phyloP scores from a whole-genome alignment of 2,888 invertebrate species.

The Coelopa pilipes region DNA sequence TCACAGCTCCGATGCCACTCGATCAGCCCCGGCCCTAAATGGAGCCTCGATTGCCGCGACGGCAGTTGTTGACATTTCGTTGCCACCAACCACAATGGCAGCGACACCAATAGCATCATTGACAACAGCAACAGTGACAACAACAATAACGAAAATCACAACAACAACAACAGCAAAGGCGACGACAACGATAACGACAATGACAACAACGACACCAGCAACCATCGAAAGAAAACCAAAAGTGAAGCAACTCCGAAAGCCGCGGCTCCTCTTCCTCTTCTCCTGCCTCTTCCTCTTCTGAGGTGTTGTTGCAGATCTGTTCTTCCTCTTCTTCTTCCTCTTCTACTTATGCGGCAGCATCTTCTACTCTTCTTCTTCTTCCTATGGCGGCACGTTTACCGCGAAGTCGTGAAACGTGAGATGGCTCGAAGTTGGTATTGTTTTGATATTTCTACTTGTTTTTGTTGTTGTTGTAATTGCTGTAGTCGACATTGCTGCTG shows the following conservation, averaged over 20 bases:
- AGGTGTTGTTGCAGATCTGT: not conserved
- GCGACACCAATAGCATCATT: not conserved
- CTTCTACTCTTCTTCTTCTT: not conserved
- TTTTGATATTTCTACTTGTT: no score
- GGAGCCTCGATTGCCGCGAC: not conserved
- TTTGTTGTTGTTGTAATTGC: no score
- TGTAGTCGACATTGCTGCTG: no score
- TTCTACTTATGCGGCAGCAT: not conserved
- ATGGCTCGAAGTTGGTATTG: no score
- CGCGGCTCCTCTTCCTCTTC: not conserved
- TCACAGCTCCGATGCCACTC: no score
- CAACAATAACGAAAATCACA: constrained; percentile 21
- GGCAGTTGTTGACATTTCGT: not conserved
- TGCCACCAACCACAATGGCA: not conserved
- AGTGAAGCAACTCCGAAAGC: not conserved
- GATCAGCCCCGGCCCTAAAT: not conserved
- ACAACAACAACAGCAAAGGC: constrained; percentile 6
- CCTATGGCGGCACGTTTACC: not conserved
- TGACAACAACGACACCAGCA: constrained; percentile 30
- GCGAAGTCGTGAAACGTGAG: constrained; percentile 20
- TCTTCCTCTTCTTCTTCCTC: constrained; percentile 9
- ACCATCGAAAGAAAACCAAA: not conserved
- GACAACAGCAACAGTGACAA: constrained; percentile 5
- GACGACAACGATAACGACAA: constrained; percentile 13
- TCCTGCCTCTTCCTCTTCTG: not conserved